phyloP scores from a whole-genome alignment of 2,888 invertebrate genomes.

The Dinocampus coccinellae region DNA sequence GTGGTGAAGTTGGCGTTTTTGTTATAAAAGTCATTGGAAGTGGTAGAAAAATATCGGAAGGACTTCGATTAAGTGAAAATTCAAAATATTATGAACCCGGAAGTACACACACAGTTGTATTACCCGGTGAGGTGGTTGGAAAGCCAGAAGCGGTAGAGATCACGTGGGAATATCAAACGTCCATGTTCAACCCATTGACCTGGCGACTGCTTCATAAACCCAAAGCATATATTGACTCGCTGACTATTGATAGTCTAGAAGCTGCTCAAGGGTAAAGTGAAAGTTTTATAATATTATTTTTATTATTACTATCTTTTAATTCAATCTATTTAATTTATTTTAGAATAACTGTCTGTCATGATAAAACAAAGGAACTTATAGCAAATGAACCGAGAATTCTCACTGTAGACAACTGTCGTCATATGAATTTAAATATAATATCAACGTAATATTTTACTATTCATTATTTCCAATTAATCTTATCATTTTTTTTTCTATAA shows the following conservation, averaged over 20 bases:
- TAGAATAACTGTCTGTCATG: conserved; percentile 80
- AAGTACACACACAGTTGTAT: conserved; percentile 76
- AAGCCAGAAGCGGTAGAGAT: conserved; percentile 79
- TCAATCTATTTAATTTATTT: conserved; percentile 58
- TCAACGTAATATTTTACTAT: conserved; percentile 56
- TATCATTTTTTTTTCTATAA: too few relatives aligned
- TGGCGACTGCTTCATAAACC: conserved; percentile 84
- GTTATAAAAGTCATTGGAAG: conserved; percentile 77
- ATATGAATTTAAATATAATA: conserved; percentile 54
- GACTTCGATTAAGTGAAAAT: conserved; percentile 73
- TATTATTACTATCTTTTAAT: background rate
- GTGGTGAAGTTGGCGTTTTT: conserved; percentile 84
- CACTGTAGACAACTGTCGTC: conserved; percentile 58
- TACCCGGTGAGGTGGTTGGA: conserved; percentile 78
- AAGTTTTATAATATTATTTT: background rate
- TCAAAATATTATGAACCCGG: conserved; percentile 81
- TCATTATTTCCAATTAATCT: too few relatives aligned
- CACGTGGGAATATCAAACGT: conserved; percentile 84
- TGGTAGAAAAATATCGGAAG: conserved; percentile 74
- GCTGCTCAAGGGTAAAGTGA: conserved; percentile 75
- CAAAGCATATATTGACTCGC: conserved; percentile 79
- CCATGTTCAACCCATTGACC: conserved; percentile 84
- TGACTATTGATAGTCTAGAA: conserved; percentile 82
- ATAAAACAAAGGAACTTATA: conserved; percentile 76
- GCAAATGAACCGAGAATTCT: conserved; percentile 74